Base-by-base conservation (phyloP, 2,888 invertebrate species). In the Lottia gigantea region DNA sequence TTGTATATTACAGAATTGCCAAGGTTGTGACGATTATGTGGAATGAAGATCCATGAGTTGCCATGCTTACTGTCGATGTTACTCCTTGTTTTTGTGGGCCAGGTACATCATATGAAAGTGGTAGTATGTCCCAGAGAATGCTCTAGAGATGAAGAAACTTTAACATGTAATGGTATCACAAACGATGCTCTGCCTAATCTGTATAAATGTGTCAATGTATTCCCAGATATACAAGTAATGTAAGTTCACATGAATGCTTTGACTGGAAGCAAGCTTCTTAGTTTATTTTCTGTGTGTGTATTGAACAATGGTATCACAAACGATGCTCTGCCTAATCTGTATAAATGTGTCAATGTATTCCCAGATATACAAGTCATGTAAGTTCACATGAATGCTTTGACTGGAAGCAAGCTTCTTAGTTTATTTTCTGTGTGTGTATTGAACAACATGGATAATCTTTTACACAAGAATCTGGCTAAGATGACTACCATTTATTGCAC, bases 51-150 rank as follows among this genome's bases (percentile, higher is more conserved):
- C 55, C 23, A 14, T 55, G 55, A 55, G 55, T n/a, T 55, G 19
- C 55, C 55, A 55, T 55, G 55, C 19, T 55, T 55, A 19, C 23
- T 55, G 19, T 23, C 11, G 19, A 12, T 55, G 55, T 23, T 55
- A 55, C 55, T 55, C 55, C 55, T 19, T 55, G 55, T 55, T 55
- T 55, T 55, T 55, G 55, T 55, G 55, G 55, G 14, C 55, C 55
- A 55, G 55, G 55, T 55, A 19, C 19, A 40, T 40, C 40, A 31
- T 3, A 31, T 40, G 40, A 1, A 19, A 23, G 55, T 55, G 55
- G 15, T 23, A 55, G 11, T 7, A 12, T 55, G 55, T 23, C 55
- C 55, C 19, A 23, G 14, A 23, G 23, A 23, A 55, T 55, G 55
- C 23, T 19, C 23, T 12, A 23, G 55, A 23, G 19, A 55, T 12